Evolutionary conservation across 1,140 invertebrate species (phyloP), one percentile per base, ranked within the genome.

Genomic region (Diabrotica undecimpunctata): DNA sequence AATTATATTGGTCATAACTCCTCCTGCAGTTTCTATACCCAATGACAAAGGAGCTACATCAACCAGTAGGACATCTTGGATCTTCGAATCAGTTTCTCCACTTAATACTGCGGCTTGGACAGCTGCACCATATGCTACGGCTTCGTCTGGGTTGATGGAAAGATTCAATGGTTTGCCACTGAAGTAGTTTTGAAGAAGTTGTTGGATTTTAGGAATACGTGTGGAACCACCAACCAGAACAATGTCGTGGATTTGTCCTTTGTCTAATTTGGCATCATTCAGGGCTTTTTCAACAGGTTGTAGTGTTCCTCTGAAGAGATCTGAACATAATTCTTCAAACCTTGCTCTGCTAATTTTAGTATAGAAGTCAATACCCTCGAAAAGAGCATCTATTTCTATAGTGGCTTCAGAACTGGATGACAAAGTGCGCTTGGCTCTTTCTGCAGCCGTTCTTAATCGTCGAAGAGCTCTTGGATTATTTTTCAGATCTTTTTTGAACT

Each of bases 171-270:
- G 73, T 72, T 81, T 81, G 12, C 80, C 80, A 62, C 75, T 77
- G 78, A 82, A 82, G 74, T 78, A 81, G 67, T 79, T 79, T 68
- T 80, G 80, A 5, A 84, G 75, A 54, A 84, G 64, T 38, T 69
- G 78, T 71, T 84, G 82, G 3, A 84, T 78, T 72, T 84, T 84
- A 0, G 82, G 83, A 58, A 84, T 84, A 46, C 88, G 81, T 5
- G 86, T 90, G 0, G 88, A 90, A 4, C 88, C 88, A 36, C 88
- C 88, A 41, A 90, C 88, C 52, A 90, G 79, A 2, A 90, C 87
- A 54, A 90, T 85, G 67, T 90, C 88, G 72, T 90, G 81, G 62
- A 90, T 87, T 61, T 79, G 72, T 14, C 78, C 76, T 71, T 90
- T 90, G 76, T 88, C 85, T 63, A 89, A 65, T 74, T 89, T 88